Conservation (phyloP, 2,797 vertebrate genomes). For the Rhinophrynus dorsalis region DNA sequence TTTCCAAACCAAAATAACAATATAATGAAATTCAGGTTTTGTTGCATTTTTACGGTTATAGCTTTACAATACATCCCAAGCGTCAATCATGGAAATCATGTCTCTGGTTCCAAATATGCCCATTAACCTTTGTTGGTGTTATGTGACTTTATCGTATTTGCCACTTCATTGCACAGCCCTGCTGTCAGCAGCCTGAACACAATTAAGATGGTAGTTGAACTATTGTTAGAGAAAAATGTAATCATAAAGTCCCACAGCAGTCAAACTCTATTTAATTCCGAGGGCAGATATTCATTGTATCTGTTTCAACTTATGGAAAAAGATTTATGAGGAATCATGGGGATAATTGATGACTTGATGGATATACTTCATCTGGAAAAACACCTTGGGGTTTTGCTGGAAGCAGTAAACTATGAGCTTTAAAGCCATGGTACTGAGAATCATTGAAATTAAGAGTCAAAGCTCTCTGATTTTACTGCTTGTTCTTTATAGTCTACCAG, state of each 20-base stretch:
- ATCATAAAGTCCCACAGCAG: constrained; percentile 42
- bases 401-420: constrained; percentile 4
- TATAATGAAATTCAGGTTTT: background rate
- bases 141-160: constrained; percentile 23
- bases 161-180: background rate
- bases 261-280: constrained; percentile 43
- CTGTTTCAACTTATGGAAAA: constrained; percentile 46
- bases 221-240: constrained; percentile 36
- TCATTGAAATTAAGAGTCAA: constrained; percentile 37
- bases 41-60: background rate
- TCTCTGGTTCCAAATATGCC: constrained; percentile 16
- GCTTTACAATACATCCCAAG: background rate
- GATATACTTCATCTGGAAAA: constrained; percentile 38
- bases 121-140: constrained; percentile 31
- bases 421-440: constrained; percentile 10
- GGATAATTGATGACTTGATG: constrained; percentile 47
- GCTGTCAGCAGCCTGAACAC: background rate
- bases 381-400: constrained; percentile 33
- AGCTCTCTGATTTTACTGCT: constrained; percentile 5
- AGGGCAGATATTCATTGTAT: constrained; percentile 44
- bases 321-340: constrained; percentile 47
- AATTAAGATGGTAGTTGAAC: background rate
- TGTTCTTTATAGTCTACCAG: background rate
- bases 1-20: too few species aligned
- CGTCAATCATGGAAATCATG: constrained; percentile 20